A percentile compares a stretch with the other conserved stretches of the same genome.
phyloP scores from a whole-genome alignment of 2,888 invertebrate species.

The Micoletzkya japonica region DNA sequence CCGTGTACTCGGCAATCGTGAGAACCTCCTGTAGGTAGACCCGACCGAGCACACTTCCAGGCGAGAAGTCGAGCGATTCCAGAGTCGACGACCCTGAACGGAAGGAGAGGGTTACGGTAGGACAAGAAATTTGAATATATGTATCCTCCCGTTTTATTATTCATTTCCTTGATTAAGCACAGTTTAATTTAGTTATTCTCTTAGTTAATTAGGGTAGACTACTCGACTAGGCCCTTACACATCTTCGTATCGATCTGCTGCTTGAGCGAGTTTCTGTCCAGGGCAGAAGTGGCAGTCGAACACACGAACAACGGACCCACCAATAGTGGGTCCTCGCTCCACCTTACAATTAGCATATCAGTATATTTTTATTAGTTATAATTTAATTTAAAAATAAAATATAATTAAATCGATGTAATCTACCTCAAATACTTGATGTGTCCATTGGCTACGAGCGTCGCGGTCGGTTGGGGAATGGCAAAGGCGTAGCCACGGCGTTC shows the following conservation, averaged over 20 bases:
- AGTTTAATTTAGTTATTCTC: too few species aligned
- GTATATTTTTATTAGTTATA: neutral
- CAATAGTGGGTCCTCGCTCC: constrained; percentile 20
- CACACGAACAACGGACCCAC: constrained; percentile 20
- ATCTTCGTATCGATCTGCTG: neutral
- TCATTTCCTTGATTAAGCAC: too few species aligned
- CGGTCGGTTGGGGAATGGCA: constrained; percentile 40
- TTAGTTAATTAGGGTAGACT: neutral
- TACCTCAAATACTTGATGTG: constrained; percentile 28
- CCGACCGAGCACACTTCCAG: constrained; percentile 46
- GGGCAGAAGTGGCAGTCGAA: constrained; percentile 1
- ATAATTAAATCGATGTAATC: neutral
- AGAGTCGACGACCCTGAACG: too few species aligned
- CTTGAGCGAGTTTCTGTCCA: neutral
- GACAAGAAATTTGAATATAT: too few species aligned
- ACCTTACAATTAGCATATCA: neutral
- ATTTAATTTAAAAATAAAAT: neutral
- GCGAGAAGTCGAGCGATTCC: constrained; percentile 38
- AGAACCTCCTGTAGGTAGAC: constrained; percentile 44
- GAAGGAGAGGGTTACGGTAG: too few species aligned
- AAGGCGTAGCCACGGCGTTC: constrained; percentile 42
- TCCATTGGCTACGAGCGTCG: constrained; percentile 41
- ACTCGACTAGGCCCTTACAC: neutral
- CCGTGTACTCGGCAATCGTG: constrained; percentile 39
- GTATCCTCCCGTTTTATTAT: too few species aligned